A percentile compares a stretch with the other conserved stretches of the same genome.
Evolutionary conservation across 2,888 invertebrate genomes (phyloP).

Genomic region (Venusia cambrica): DNA sequence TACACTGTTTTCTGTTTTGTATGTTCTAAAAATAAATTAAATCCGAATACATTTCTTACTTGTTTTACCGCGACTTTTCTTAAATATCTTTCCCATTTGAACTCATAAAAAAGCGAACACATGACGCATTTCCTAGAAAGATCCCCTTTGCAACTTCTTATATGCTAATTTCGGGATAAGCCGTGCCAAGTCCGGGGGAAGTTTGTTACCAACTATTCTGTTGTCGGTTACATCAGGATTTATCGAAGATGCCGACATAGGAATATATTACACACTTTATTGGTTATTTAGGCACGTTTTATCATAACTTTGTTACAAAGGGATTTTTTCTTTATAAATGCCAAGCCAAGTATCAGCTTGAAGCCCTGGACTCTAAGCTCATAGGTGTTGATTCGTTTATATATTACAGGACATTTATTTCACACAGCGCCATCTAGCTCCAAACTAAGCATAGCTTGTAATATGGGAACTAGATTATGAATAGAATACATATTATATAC

Average conservation of each 20-base stretch:
- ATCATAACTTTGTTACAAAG: constrained; percentile 29
- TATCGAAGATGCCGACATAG: constrained; percentile 35
- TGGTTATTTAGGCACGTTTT: constrained; percentile 25
- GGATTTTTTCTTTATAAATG: too few relatives aligned
- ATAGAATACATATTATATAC: too few relatives aligned
- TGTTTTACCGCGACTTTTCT: constrained; percentile 13
- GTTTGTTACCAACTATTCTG: constrained; percentile 52
- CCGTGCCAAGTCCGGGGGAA: constrained; percentile 39
- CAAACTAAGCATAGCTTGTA: too few relatives aligned
- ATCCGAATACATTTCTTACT: too few relatives aligned
- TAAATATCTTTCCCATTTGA: constrained; percentile 43
- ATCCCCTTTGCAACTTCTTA: constrained; percentile 41
- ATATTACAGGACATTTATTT: too few relatives aligned
- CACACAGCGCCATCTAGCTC: too few relatives aligned
- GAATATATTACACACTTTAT: constrained; percentile 25
- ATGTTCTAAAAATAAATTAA: too few relatives aligned
- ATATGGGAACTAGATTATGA: too few relatives aligned
- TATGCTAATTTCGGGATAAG: constrained; percentile 66
- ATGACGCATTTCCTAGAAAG: constrained; percentile 44
- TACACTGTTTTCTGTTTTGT: too few relatives aligned
- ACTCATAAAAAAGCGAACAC: constrained; percentile 40
- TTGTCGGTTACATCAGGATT: constrained; percentile 40
- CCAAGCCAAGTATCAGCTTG: too few relatives aligned
- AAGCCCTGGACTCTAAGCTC: too few relatives aligned
- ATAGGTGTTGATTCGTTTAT: too few relatives aligned